Conservation (phyloP, 1,140 invertebrate species). For the Pissodes strobi region DNA sequence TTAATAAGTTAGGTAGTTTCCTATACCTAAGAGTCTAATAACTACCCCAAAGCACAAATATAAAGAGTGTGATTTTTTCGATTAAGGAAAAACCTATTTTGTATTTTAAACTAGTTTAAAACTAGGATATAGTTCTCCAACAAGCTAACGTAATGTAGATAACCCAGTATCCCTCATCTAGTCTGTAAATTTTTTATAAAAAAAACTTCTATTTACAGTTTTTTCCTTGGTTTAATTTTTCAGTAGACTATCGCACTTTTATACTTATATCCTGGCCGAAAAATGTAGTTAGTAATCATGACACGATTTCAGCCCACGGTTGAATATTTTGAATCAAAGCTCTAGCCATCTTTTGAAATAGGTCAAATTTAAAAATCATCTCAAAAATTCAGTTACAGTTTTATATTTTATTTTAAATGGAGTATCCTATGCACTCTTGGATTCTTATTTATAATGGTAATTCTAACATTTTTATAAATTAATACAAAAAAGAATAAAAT, state of each 20-base stretch:
- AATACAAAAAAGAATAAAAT: no score
- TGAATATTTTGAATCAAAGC: no score
- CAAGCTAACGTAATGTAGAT: conserved; percentile 5
- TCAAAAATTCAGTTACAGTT: no score
- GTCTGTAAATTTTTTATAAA: conserved; percentile 9
- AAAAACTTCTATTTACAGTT: background rate
- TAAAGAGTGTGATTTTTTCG: conserved; percentile 27
- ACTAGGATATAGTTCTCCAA: background rate
- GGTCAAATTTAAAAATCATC: no score
- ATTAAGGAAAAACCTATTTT: conserved; percentile 26
- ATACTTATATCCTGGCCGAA: no score
- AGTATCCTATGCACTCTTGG: no score
- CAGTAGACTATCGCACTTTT: background rate
- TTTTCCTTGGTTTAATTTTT: background rate
- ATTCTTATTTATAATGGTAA: no score
- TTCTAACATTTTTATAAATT: no score
- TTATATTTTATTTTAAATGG: no score
- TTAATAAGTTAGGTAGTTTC: no score
- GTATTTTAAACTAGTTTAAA: conserved; percentile 12
- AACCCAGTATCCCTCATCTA: conserved; percentile 6
- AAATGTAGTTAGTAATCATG: conserved; percentile 4
- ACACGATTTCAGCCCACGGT: no score
- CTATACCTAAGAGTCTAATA: conserved; percentile 11
- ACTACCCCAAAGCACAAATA: conserved; percentile 23
- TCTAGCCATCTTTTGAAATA: no score